Evolutionary conservation across 2,888 invertebrate genomes (phyloP).

Genomic region (Leucophenga montana): DNA sequence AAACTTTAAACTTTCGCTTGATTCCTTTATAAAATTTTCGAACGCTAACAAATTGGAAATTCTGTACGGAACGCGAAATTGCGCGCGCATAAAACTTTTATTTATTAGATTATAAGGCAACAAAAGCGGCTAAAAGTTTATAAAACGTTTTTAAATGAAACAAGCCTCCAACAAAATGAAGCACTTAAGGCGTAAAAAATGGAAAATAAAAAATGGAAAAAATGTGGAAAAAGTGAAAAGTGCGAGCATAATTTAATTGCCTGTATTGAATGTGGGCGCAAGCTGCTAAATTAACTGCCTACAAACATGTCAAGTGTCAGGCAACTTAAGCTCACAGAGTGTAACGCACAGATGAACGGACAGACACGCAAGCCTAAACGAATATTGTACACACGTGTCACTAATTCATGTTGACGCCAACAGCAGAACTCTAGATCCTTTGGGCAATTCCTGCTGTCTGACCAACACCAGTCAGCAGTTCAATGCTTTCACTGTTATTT

Average conservation of each 20-base stretch:
- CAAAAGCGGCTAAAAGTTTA: constrained; percentile 14
- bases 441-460: background rate
- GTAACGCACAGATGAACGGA: background rate
- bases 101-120: constrained; percentile 14
- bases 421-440: background rate
- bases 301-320: constrained; percentile 19
- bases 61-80: background rate
- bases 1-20: no score
- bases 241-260: constrained; percentile 12
- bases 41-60: constrained; percentile 16
- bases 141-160: background rate
- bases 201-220: background rate
- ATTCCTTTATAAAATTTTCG: no score
- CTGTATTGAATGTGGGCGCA: background rate
- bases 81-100: constrained; percentile 2
- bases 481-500: constrained; percentile 13
- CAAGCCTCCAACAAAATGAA: no score
- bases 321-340: background rate
- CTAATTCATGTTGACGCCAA: constrained; percentile 7
- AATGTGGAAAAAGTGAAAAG: no score
- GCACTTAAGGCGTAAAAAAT: background rate
- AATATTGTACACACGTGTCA: background rate
- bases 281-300: background rate
- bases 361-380: background rate
- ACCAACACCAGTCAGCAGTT: background rate